These are phyloP conservation scores for Formica exsecta DNA, from an alignment of 1,140 invertebrate species.

Conservation along the genomic window DNA sequence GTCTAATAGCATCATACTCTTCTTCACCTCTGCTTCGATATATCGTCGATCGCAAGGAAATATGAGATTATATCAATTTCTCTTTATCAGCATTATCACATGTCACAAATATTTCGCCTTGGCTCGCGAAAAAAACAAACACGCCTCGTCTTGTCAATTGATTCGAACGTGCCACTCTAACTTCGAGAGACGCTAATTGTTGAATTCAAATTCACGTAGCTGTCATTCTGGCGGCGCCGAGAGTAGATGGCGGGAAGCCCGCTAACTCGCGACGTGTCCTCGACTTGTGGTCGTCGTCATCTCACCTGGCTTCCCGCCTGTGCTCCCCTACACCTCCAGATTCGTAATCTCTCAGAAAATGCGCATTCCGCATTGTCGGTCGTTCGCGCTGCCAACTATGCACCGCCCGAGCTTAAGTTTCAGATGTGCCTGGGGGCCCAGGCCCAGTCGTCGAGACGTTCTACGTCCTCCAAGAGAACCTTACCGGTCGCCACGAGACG, in stretches of 20 bases:
- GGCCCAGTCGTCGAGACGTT: neutral
- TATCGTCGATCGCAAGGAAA: neutral
- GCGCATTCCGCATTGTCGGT: conserved; percentile 42
- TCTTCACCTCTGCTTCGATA: neutral
- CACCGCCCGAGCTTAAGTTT: neutral
- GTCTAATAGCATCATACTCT: neutral
- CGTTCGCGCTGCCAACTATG: neutral
- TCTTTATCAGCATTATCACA: conserved; percentile 21
- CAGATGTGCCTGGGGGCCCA: neutral
- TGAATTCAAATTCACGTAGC: neutral
- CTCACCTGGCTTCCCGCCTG: conserved; percentile 2
- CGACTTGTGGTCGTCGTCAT: neutral
- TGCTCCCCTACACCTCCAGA: neutral
- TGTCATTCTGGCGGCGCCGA: neutral
- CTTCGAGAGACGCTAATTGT: neutral
- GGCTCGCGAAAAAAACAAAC: neutral
- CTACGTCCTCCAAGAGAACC: conserved; percentile 7
- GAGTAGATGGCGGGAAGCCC: conserved; percentile 22
- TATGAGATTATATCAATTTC: neutral
- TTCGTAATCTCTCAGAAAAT: neutral
- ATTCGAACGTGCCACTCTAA: neutral
- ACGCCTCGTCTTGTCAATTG: neutral
- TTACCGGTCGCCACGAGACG: conserved; percentile 27
- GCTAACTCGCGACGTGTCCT: conserved; percentile 18
- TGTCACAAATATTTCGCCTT: neutral